Conservation (phyloP, 1,140 invertebrate species). For the Cyclina sinensis region DNA sequence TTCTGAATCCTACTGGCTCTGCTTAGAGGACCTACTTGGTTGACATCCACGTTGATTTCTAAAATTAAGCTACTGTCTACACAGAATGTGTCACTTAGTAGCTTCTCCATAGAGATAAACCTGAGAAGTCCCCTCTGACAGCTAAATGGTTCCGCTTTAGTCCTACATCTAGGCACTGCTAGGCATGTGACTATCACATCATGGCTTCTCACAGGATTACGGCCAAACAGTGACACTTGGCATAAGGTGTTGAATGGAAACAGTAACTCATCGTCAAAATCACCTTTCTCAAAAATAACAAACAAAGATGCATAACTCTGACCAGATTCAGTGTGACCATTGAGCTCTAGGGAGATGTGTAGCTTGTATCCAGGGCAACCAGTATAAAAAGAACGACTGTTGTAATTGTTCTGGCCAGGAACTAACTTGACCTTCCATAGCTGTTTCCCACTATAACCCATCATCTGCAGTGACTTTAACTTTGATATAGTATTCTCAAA, state of each 20-base stretch:
- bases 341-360: conserved; percentile 62
- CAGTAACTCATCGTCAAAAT: conserved; percentile 64
- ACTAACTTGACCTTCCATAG: conserved; percentile 67
- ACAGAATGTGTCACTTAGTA: conserved; percentile 59
- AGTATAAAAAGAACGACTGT: conserved; percentile 70
- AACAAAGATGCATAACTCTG: conserved; percentile 65
- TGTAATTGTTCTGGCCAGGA: conserved; percentile 34
- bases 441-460: conserved; percentile 54
- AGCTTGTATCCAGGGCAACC: conserved; percentile 72
- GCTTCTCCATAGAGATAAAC: conserved; percentile 63
- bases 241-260: conserved; percentile 68
- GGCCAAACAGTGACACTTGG: conserved; percentile 28
- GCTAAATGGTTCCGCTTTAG: not conserved
- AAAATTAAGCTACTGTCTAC: conserved; percentile 52
- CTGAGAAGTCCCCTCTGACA: conserved; percentile 55
- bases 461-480: conserved; percentile 15
- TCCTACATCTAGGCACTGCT: conserved; percentile 49
- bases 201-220: not conserved
- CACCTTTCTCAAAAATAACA: conserved; percentile 63
- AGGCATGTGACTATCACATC: conserved; percentile 51
- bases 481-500: not conserved
- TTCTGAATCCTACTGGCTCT: not conserved
- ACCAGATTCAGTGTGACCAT: conserved; percentile 59
- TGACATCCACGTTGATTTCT: not conserved
- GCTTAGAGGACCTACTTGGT: not conserved